Evolutionary conservation across 2,888 invertebrate genomes (phyloP), one percentile per base, ranked within the genome.

Genomic region (Hirtodrosophila cameraria): DNA sequence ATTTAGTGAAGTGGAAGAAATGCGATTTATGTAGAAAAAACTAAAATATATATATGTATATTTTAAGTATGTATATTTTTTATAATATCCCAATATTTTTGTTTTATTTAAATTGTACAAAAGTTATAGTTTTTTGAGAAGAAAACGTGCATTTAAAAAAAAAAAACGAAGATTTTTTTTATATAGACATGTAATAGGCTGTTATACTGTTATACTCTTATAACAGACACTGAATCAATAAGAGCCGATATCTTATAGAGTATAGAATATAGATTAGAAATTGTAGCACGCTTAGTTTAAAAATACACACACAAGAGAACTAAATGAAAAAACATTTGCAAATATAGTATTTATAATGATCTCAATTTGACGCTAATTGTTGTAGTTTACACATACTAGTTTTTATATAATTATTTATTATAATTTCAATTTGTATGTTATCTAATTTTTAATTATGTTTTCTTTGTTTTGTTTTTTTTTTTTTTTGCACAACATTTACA

Each of bases 1-100:
- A 39, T 58, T 63, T 59, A 28, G 41, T 70, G 66, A 61, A 71
- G 79, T 88, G 87, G 88, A 87, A 87, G 87, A 88, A 86, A 88
- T 88, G 86, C 87, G 87, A 87, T 87, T 87, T 71, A 78, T 63
- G 67, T 71, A 68, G 72, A 73, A 70, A 23, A 23, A 79, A 71
- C 74, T 81, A 73, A 75, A 72, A 60, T 67, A 50, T 71, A 42
- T 57, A 5, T 42, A 25, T 64, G 42, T 49, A 30, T 48, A 54
- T 43, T 66, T 53, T 69, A 28, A 31, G 13, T 35, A 39, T 42
- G 28, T 36, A 31, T 55, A 49, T 48, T 38, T 27, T 31, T 41
- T 27, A 35, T 42, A 23, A 13, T 28, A 18, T 46, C 41, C 9
- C 39, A 69, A 50, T 41, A 52, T 36, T n/a, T n/a, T n/a, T n/a